These are phyloP conservation scores for Drosophila macrospina DNA, from an alignment of 2,888 invertebrate species.

Conservation along the genomic window DNA sequence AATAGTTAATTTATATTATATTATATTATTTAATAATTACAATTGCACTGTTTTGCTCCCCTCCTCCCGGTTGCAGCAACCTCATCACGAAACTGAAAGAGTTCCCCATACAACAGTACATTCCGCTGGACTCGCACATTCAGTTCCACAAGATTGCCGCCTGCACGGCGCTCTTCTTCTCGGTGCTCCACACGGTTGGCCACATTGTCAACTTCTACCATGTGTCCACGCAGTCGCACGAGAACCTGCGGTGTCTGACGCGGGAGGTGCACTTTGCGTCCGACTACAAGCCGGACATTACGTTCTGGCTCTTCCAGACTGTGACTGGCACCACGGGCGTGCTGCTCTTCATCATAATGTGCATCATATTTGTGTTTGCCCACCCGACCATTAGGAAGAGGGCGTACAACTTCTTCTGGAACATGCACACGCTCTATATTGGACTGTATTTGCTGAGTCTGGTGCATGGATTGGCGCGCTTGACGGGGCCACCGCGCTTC, in stretches of 20 bases:
- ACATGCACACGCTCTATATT: slow-evolving; percentile 95
- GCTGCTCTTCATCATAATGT: slow-evolving; percentile 94
- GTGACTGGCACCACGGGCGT: slow-evolving; percentile 96
- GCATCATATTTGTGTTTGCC: slow-evolving; percentile 98
- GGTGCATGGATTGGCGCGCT: slow-evolving; percentile 95
- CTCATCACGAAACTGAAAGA: slow-evolving; percentile 96
- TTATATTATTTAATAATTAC: no score
- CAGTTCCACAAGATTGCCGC: slow-evolving; percentile 99
- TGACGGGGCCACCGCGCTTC: slow-evolving; percentile 96
- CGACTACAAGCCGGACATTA: slow-evolving; percentile 96
- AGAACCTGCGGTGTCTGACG: slow-evolving; percentile 95
- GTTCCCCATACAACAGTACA: slow-evolving; percentile 96
- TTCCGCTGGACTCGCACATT: slow-evolving; percentile 97
- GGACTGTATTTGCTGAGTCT: slow-evolving; percentile 93
- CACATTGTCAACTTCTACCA: slow-evolving; percentile 99
- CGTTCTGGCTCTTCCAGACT: slow-evolving; percentile 98
- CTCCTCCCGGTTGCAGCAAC: slow-evolving; percentile 88
- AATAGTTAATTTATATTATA: no score
- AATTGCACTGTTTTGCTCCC: no score
- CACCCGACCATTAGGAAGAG: slow-evolving; percentile 96
- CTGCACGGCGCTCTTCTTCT: slow-evolving; percentile 96
- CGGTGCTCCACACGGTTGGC: slow-evolving; percentile 95
- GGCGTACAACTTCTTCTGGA: slow-evolving; percentile 98
- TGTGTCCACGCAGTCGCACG: slow-evolving; percentile 97
- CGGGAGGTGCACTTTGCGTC: slow-evolving; percentile 97